These are phyloP conservation scores for Luperina testacea DNA, from an alignment of 2,888 invertebrate genomes.

Conservation along the genomic window DNA sequence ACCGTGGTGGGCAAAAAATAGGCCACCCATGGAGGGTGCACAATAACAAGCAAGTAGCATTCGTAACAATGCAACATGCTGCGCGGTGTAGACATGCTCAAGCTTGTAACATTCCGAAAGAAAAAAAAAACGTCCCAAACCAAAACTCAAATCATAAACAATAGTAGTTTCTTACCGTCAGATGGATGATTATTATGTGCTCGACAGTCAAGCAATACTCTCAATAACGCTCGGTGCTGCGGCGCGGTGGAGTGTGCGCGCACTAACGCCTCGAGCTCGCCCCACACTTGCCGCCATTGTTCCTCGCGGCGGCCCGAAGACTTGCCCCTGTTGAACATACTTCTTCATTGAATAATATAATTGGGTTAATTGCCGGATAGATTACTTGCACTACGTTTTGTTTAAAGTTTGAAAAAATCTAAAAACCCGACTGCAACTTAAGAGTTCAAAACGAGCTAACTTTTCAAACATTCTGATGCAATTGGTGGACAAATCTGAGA, in stretches of 20 bases:
- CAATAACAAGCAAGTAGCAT: not conserved
- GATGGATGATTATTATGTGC: slow-evolving; percentile 78
- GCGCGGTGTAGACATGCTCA: not conserved
- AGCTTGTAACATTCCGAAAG: not conserved
- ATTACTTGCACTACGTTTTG: not conserved
- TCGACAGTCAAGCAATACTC: slow-evolving; percentile 95
- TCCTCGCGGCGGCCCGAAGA: slow-evolving; percentile 93
- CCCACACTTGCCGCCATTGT: slow-evolving; percentile 97
- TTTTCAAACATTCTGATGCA: too few relatives aligned
- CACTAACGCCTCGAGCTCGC: slow-evolving; percentile 95
- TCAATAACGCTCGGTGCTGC: slow-evolving; percentile 94
- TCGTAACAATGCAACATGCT: not conserved
- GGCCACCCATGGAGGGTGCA: not conserved
- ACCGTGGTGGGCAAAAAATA: not conserved
- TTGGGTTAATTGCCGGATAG: not conserved
- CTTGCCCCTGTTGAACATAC: slow-evolving; percentile 74
- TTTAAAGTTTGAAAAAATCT: not conserved
- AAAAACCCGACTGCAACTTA: not conserved
- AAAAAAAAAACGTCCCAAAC: not conserved
- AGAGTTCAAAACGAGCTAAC: too few relatives aligned
- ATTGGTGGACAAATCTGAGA: not conserved
- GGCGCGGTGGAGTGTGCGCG: slow-evolving; percentile 94
- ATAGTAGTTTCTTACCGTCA: slow-evolving; percentile 71
- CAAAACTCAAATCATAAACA: not conserved
- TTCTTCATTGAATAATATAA: slow-evolving; percentile 23